Base-by-base conservation (phyloP, 1,140 invertebrate genomes). In the Heliconius himera region DNA sequence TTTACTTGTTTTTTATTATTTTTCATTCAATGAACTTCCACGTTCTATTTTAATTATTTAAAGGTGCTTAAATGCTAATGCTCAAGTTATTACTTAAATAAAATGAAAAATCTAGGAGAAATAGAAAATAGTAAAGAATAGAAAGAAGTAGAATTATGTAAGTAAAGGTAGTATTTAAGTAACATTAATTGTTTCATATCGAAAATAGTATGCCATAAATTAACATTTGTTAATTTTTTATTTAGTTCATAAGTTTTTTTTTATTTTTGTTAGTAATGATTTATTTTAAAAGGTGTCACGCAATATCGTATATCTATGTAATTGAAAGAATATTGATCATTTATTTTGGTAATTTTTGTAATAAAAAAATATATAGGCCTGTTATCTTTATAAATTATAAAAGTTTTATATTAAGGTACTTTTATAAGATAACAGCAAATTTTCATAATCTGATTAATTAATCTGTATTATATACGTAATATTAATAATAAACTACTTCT, bases 131-230 rank as follows among this genome's bases (percentile, higher is more conserved):
- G 51, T 54, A 54, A 54, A 20, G 51, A 54, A 60, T 4, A 66
- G 13, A 29, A 66, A 66, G 13, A 29, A 66, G 4, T 29, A 66
- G 60, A 66, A 66, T 29, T 29, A 26, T 22, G 26, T 11, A 66
- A 29, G 11, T 66, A 29, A 26, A 60, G 22, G 3, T 66, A 13
- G 60, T 3, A 26, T 29, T 26, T 66, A 66, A 26, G 60, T 66
- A 66, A 26, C n/a, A 56, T 56, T 56, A 46, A 3, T 22, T 76
- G 9, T 56, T 56, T 56, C 60, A 66, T 77, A 73, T 77, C 73
- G 51, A 74, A 82, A 83, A 81, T 88, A 90, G 81, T 85, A 92
- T 91, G 91, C 91, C 91, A 93, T 93, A 93, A 88, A 87, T 89
- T 90, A 90, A 66, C 60, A 22, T 66, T 66, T 66, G 26, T 66